These are phyloP conservation scores for Euplagia quadripunctaria DNA, from an alignment of 2,888 invertebrate genomes.

Conservation along the genomic window DNA sequence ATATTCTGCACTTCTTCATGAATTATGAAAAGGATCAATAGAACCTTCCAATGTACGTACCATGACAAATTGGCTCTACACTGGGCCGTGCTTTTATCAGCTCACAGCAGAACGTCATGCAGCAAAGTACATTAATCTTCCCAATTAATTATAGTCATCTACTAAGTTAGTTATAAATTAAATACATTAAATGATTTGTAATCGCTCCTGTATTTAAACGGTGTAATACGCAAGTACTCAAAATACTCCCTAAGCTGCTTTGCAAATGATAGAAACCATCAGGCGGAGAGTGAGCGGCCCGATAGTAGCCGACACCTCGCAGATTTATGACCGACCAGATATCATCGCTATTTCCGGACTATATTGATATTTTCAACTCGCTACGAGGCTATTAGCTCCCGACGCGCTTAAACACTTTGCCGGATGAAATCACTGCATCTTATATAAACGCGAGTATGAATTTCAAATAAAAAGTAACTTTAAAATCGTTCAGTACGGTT, in stretches of 20 bases:
- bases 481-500: conserved; percentile 29
- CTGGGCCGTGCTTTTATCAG: neutral
- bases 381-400: conserved; percentile 77
- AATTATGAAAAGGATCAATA: too few species aligned
- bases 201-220: conserved; percentile 41
- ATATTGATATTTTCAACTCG: conserved; percentile 80
- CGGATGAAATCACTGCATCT: conserved; percentile 71
- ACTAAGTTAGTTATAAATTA: neutral
- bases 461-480: conserved; percentile 37
- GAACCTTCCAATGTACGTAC: too few species aligned
- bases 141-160: neutral
- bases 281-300: conserved; percentile 77
- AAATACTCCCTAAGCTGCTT: conserved; percentile 83
- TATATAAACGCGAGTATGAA: conserved; percentile 45
- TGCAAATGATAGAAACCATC: conserved; percentile 86
- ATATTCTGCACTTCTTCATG: too few species aligned
- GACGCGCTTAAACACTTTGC: conserved; percentile 78
- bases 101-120: neutral
- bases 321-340: conserved; percentile 80
- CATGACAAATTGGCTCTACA: neutral
- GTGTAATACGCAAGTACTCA: conserved; percentile 58
- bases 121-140: neutral
- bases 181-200: conserved; percentile 31
- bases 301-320: conserved; percentile 83
- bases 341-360: conserved; percentile 79